Evolutionary conservation across 1,140 invertebrate species (phyloP), one percentile per base, ranked within the genome.

Genomic region (Drosophila kohkoa): DNA sequence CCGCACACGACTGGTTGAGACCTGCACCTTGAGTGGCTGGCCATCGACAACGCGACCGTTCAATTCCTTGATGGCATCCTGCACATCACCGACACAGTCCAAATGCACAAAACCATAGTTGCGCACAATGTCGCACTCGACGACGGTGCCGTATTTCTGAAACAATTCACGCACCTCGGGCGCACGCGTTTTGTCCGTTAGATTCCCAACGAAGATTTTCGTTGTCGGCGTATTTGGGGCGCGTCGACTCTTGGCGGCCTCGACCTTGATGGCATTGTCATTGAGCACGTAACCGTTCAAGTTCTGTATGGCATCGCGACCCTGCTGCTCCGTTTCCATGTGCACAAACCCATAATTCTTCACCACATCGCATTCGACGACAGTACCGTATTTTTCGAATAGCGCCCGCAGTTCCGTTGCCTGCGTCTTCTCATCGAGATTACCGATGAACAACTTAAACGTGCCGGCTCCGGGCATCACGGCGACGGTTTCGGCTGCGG

Each of bases 331-430:
- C 93, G 96, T 97, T 94, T 98, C 97, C 97, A 98, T 99, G 93
- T 99, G 98, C 92, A 99, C 97, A 95, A 99, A 99, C 85, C 97
- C 98, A 96, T 98, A 99, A 94, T 98, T 98, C 94, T 98, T 98
- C 71, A 99, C 96, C 90, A 99, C 97, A 94, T 98, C 98, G 93
- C 98, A 99, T 94, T 99, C 98, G 74, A 98, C 96, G 85, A 99
- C 97, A 93, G 96, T 97, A 91, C 98, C 98, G 96, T 96, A 98
- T 92, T 98, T 97, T 93, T 98, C 97, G 94, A 99, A 99, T 75
- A 98, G 93, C 78, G 96, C 96, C 92, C 96, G 96, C 66, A 99
- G 95, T 92, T 98, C 97, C 68, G 95, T 95, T 92, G 96, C 95
- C 80, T 96, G 95, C 60, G 97, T 97, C 93, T 97, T 97, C 93